Percentiles rank a stretch among this genome's conserved stretches.
phyloP scores from a whole-genome alignment of 2,888 invertebrate genomes.

The Stenodera caucasica region DNA sequence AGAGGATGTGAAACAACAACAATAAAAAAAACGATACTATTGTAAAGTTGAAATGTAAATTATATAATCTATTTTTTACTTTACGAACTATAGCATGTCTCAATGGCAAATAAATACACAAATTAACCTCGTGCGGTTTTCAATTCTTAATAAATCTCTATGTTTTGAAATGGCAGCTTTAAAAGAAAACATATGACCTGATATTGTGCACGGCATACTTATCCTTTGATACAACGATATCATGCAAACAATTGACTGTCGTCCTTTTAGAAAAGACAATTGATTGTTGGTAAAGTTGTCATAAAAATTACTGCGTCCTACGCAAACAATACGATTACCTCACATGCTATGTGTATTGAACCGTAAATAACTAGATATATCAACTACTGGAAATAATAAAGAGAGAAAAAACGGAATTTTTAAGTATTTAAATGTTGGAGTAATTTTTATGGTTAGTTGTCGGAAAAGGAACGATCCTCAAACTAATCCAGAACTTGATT shows the following conservation, averaged over 20 bases:
- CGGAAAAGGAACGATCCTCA: too few relatives aligned
- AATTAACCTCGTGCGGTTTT: conserved; percentile 35
- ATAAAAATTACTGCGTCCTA: conserved; percentile 32
- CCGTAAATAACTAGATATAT: conserved; percentile 20
- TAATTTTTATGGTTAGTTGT: too few relatives aligned
- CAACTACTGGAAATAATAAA: too few relatives aligned
- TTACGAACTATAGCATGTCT: conserved; percentile 30
- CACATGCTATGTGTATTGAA: not conserved
- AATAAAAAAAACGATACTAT: not conserved
- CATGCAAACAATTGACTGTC: conserved; percentile 39
- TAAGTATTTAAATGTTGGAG: too few relatives aligned
- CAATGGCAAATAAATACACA: conserved; percentile 37
- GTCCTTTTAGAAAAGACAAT: conserved; percentile 27
- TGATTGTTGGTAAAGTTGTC: conserved; percentile 35
- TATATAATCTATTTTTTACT: conserved; percentile 16
- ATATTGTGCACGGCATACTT: conserved; percentile 33
- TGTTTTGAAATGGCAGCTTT: conserved; percentile 37
- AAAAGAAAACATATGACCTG: conserved; percentile 15
- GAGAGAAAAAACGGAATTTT: too few relatives aligned
- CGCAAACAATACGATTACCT: conserved; percentile 33
- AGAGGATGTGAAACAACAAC: not conserved
- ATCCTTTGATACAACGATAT: conserved; percentile 30
- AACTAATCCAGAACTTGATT: too few relatives aligned
- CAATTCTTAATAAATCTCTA: conserved; percentile 39
- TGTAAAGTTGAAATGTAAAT: conserved; percentile 22